Percentiles rank a stretch among this genome's conserved stretches.
Evolutionary conservation across 2,888 invertebrate genomes (phyloP).

Genomic region (Cephus spinipes): DNA sequence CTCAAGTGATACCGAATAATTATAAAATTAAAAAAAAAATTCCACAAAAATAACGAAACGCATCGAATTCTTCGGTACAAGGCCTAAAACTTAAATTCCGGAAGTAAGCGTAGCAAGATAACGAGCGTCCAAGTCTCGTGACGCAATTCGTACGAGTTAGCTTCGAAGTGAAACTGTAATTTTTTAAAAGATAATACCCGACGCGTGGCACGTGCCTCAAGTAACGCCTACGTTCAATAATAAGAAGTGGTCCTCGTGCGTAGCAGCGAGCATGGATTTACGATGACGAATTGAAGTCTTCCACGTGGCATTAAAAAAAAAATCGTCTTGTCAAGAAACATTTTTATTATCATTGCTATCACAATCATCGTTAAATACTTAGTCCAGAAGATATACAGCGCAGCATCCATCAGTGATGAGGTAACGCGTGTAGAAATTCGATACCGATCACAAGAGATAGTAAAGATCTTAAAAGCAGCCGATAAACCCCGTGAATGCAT

Average conservation of each 20-base stretch:
- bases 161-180: slow-evolving; percentile 22
- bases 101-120: slow-evolving; percentile 24
- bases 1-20: too few relatives aligned
- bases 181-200: slow-evolving; percentile 29
- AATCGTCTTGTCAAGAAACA: slow-evolving; percentile 23
- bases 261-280: slow-evolving; percentile 54
- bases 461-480: too few relatives aligned
- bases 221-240: slow-evolving; percentile 50
- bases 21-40: too few relatives aligned
- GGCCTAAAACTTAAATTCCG: background rate
- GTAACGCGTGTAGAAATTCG: too few relatives aligned
- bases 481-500: too few relatives aligned
- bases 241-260: too few relatives aligned
- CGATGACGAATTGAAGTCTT: slow-evolving; percentile 55
- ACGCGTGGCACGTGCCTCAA: slow-evolving; percentile 50
- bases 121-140: slow-evolving; percentile 28
- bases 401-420: too few relatives aligned
- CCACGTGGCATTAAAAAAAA: slow-evolving; percentile 26
- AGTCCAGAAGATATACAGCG: too few relatives aligned
- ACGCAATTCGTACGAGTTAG: slow-evolving; percentile 24
- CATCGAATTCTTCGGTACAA: too few relatives aligned
- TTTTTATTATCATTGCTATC: background rate
- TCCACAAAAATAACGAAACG: too few relatives aligned
- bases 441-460: too few relatives aligned
- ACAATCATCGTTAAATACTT: too few relatives aligned